Evolutionary conservation across 2,797 vertebrate species (phyloP), one percentile per base, ranked within the genome.

Genomic region (Tragopan temminckii): DNA sequence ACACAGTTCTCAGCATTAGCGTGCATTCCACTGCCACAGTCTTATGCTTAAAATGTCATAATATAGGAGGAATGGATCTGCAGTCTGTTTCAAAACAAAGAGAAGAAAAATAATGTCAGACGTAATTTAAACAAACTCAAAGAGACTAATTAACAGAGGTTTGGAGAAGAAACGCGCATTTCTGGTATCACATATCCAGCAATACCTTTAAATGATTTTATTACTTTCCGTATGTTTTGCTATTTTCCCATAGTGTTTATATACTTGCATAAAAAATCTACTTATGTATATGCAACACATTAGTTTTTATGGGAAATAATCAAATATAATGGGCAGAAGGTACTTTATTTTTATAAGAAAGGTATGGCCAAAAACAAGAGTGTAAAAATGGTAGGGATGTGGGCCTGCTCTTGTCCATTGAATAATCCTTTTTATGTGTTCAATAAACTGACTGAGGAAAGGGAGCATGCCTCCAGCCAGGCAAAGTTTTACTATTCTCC

Each of bases 361-460:
- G 63, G 61, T 67, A 89, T 58, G 52, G 84, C 66, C 70, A 88
- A 92, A 95, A 95, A 94, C 63, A 40, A 79, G 46, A 88, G 57
- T 11, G 17, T 89, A 89, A 89, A 82, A 96, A 94, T 80, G 74
- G 63, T 80, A 70, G 36, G 52, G 95, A 89, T 84, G 46, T 42
- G 78, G 89, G 77, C 69, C 79, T 88, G 82, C 48, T 92, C 70
- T 61, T 64, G 87, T 83, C 94, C 82, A 84, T 29, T 70, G 92
- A 94, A 93, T 72, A 96, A 91, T 90, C 67, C 67, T 38, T 92
- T 95, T 94, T 92, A 92, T 80, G 70, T 0, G 4, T 50, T 79
- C 67, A 92, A 91, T 95, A 96, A 96, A 95, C 74, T 79, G 89
- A 92, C 91, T 67, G 69, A 88, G 89, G 45, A 94, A 93, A 96